phyloP scores from a whole-genome alignment of 1,140 invertebrate species.

The Drosophila burlai region DNA sequence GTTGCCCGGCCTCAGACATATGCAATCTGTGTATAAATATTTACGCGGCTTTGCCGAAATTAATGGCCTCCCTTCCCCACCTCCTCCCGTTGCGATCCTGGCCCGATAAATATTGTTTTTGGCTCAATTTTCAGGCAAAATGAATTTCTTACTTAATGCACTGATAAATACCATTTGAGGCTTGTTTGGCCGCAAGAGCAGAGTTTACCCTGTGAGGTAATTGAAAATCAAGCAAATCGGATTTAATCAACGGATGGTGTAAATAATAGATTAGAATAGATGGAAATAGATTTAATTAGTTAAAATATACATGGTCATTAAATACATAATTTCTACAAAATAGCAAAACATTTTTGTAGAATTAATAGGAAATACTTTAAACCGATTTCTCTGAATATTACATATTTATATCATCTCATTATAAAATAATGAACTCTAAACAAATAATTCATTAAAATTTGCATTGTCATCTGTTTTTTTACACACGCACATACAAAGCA shows the following conservation, averaged over 20 bases:
- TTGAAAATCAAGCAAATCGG: background rate
- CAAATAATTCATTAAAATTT: constrained; percentile 47
- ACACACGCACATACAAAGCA: constrained; percentile 1
- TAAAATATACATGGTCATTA: too few relatives aligned
- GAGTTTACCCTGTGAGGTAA: background rate
- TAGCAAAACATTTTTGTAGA: background rate
- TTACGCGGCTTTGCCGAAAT: constrained; percentile 72
- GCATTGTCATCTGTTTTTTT: constrained; percentile 29
- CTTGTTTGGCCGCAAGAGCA: background rate
- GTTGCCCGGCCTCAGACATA: constrained; percentile 53
- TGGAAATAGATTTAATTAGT: background rate
- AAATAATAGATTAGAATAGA: constrained; percentile 12
- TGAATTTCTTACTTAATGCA: constrained; percentile 49
- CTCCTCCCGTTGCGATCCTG: constrained; percentile 11
- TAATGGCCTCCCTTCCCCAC: constrained; percentile 49
- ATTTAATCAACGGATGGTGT: constrained; percentile 7
- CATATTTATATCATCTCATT: constrained; percentile 32
- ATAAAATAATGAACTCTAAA: constrained; percentile 41
- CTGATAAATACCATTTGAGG: constrained; percentile 10
- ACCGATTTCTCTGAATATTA: constrained; percentile 19
- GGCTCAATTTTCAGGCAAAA: constrained; percentile 20
- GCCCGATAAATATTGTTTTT: constrained; percentile 50
- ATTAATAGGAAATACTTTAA: constrained; percentile 1
- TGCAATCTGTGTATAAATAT: constrained; percentile 79
- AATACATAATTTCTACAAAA: constrained; percentile 2